These are phyloP conservation scores for Entomobrya proxima DNA, from an alignment of 2,888 invertebrate genomes.

Conservation along the genomic window DNA sequence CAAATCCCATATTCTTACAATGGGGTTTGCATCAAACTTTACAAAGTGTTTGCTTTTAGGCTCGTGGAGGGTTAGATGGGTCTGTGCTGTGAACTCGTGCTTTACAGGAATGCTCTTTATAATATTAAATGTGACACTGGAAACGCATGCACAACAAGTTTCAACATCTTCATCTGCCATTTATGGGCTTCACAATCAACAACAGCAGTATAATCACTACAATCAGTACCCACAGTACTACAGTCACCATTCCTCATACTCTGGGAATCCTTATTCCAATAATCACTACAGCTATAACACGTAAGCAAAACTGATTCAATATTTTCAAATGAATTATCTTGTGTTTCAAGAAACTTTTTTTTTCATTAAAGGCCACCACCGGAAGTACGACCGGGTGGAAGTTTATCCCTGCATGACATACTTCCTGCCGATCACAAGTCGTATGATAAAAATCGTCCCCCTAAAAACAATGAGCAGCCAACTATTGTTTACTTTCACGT, in stretches of 20 bases:
- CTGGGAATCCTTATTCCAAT: constrained; percentile 56
- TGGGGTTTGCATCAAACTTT: not conserved
- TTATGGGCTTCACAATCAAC: constrained; percentile 49
- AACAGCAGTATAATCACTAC: constrained; percentile 34
- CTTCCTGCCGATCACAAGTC: constrained; percentile 89
- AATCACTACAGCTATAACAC: constrained; percentile 58
- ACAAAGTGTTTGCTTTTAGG: not conserved
- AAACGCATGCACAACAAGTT: constrained; percentile 52
- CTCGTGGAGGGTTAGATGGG: not conserved
- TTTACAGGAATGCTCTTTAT: not conserved
- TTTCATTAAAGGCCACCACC: constrained; percentile 56
- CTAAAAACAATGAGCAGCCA: constrained; percentile 89
- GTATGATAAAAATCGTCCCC: constrained; percentile 93
- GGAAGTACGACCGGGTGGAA: constrained; percentile 76
- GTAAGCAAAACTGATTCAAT: not conserved
- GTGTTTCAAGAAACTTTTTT: not conserved
- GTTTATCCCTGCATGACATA: constrained; percentile 89
- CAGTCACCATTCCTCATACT: constrained; percentile 33
- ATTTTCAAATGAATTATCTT: not conserved
- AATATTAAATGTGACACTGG: not conserved
- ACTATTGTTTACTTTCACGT: constrained; percentile 94
- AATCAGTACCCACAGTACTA: constrained; percentile 52
- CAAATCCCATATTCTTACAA: not conserved
- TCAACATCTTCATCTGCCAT: constrained; percentile 48
- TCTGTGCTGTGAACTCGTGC: not conserved